Evolutionary conservation across 2,888 invertebrate species (phyloP), one percentile per base, ranked within the genome.

Genomic region (Luperina testacea): DNA sequence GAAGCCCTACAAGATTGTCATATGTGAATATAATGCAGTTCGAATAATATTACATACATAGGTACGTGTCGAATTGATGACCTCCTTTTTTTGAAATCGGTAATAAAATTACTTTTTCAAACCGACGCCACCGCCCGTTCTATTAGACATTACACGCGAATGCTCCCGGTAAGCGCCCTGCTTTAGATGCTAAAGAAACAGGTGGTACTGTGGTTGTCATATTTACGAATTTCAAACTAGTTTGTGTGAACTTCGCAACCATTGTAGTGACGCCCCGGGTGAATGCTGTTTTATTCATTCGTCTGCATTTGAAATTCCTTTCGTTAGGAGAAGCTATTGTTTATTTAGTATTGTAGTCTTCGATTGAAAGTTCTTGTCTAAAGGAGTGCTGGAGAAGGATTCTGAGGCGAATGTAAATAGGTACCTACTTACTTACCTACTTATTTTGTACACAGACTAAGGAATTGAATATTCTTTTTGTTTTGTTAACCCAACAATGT

Each of bases 191-290:
- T 15, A 24, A 82, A 80, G 79, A 76, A 90, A 89, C 89, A 90
- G 91, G 88, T 91, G 89, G 72, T 70, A 42, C 17, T 38, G 20
- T 38, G 38, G 38, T 64, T 61, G 83, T 78, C 72, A 90, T 90
- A 91, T 91, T 92, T 90, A 88, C 86, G 85, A 88, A 90, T 90
- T 91, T 80, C 85, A 73, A 92, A 92, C 92, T 92, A 93, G 92
- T 94, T 93, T 89, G 91, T 90, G 87, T 83, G 87, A 91, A 88
- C 53, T 88, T 85, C 75, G 6, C 78, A 65, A n/a, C 78, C n/a
- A 84, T 75, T 81, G 81, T 70, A 76, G 71, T 67, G 65, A 81
- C 70, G 81, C 72, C 61, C 0, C 72, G 67, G 77, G 81, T 72
- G 84, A 65, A 73, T 69, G 63, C 69, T 87, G 88, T 79, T 83